A percentile compares a stretch with the other conserved stretches of the same genome.
phyloP scores from a whole-genome alignment of 2,888 invertebrate species.

The Drosophila longiperda region DNA sequence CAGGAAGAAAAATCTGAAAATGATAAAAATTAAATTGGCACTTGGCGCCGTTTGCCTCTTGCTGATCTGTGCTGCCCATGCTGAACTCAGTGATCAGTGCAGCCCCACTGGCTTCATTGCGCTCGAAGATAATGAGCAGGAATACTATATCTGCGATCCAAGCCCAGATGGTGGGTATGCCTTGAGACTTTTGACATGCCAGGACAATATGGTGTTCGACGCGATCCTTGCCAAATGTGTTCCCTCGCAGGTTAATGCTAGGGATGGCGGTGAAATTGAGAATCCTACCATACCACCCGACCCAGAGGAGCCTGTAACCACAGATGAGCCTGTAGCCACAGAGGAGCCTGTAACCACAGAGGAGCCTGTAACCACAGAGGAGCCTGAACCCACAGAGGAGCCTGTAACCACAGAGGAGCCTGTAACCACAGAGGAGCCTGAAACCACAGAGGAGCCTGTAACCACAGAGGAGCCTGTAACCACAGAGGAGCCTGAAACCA shows the following conservation, averaged over 20 bases:
- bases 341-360: constrained; percentile 5
- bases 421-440: constrained; percentile 9
- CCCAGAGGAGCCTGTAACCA: constrained; percentile 1
- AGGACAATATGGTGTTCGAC: constrained; percentile 53
- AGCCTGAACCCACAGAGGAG: neutral
- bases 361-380: neutral
- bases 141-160: constrained; percentile 62
- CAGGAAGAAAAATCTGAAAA: constrained; percentile 4
- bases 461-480: neutral
- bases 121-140: constrained; percentile 49
- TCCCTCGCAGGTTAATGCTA: neutral
- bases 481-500: too few species aligned
- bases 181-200: constrained; percentile 54
- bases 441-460: neutral
- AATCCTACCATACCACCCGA: constrained; percentile 61
- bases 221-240: constrained; percentile 50
- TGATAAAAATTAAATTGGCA: constrained; percentile 38
- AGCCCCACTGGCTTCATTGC: constrained; percentile 53
- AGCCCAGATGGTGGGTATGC: constrained; percentile 51
- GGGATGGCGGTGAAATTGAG: constrained; percentile 62
- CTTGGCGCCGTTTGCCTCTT: constrained; percentile 23
- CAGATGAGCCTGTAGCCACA: constrained; percentile 2
- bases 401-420: neutral
- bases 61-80: constrained; percentile 33
- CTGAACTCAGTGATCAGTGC: constrained; percentile 43